These are phyloP conservation scores for Styela plicata DNA, from an alignment of 23 tunicate genomes.

Conservation along the genomic window DNA sequence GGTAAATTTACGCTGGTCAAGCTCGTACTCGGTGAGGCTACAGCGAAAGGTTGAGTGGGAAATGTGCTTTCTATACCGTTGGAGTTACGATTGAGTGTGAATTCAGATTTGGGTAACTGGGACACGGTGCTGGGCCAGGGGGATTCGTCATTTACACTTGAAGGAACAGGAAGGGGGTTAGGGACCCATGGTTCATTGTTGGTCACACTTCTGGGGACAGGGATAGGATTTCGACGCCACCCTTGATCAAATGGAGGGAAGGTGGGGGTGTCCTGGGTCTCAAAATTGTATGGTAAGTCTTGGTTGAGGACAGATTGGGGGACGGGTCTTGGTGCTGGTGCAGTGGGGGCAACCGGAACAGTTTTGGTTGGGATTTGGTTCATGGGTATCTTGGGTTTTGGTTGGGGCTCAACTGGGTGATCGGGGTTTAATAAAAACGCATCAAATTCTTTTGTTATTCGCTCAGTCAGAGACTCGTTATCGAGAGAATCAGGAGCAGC, in stretches of 20 bases:
- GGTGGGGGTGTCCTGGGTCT: conserved; percentile 21
- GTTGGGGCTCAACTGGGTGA: conserved; percentile 11
- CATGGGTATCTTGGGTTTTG: conserved; percentile 22
- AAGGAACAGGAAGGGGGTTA: conserved; percentile 52
- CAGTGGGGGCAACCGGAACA: not conserved
- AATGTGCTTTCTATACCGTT: not conserved
- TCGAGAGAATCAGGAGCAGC: not conserved
- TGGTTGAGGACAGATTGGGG: conserved; percentile 52
- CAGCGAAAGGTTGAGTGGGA: conserved; percentile 6
- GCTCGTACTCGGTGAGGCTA: conserved; percentile 18
- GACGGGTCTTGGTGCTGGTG: conserved; percentile 29
- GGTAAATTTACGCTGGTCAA: not conserved
- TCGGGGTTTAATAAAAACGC: conserved; percentile 6
- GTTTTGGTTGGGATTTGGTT: conserved; percentile 12
- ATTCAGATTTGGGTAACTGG: not conserved
- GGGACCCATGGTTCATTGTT: conserved; percentile 15
- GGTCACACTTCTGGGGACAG: conserved; percentile 49
- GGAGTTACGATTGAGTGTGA: not conserved
- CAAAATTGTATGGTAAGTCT: conserved; percentile 42
- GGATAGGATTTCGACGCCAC: conserved; percentile 34
- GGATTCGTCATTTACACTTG: conserved; percentile 24
- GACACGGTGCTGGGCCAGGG: not conserved
- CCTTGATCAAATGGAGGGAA: conserved; percentile 48
- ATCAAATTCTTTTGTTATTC: conserved; percentile 14
- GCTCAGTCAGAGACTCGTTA: conserved; percentile 8